Evolutionary conservation across 2,797 vertebrate genomes (phyloP).

Genomic region (Nothura maculosa): DNA sequence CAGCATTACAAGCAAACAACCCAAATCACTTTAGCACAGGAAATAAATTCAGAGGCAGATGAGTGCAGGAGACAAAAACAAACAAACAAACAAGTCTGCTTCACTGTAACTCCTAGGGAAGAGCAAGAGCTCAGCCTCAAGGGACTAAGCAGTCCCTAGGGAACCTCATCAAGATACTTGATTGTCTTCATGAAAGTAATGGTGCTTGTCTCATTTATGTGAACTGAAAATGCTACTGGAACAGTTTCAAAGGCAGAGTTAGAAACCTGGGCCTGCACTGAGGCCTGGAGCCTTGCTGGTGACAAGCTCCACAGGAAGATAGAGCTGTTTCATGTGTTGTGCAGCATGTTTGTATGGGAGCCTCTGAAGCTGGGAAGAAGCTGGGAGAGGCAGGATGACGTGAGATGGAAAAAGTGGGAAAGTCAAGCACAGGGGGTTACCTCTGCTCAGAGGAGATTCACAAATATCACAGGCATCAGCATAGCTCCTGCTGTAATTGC

Average conservation of each 20-base stretch:
- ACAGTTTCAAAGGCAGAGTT: not conserved
- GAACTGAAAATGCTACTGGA: not conserved
- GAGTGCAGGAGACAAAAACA: not conserved
- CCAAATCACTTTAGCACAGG: not conserved
- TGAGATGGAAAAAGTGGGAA: not conserved
- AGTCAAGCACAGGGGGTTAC: not conserved
- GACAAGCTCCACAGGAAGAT: accelerated
- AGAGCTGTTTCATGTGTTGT: not conserved
- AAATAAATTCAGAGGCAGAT: not conserved
- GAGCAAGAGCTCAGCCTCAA: accelerated
- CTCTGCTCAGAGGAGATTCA: not conserved
- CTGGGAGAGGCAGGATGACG: not conserved
- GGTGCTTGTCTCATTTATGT: not conserved
- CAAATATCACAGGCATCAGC: not conserved
- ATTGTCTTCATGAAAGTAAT: not conserved
- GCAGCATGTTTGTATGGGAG: accelerated
- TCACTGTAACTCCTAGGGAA: not conserved
- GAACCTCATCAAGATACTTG: not conserved
- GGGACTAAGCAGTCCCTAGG: not conserved
- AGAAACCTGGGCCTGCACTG: not conserved
- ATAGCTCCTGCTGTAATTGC: not conserved
- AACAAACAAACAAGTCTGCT: not conserved
- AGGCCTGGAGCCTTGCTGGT: not conserved
- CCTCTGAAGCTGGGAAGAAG: not conserved
- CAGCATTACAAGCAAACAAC: not conserved